Evolutionary conservation across 2,888 invertebrate genomes (phyloP).

Genomic region (Anoncus sp.): DNA sequence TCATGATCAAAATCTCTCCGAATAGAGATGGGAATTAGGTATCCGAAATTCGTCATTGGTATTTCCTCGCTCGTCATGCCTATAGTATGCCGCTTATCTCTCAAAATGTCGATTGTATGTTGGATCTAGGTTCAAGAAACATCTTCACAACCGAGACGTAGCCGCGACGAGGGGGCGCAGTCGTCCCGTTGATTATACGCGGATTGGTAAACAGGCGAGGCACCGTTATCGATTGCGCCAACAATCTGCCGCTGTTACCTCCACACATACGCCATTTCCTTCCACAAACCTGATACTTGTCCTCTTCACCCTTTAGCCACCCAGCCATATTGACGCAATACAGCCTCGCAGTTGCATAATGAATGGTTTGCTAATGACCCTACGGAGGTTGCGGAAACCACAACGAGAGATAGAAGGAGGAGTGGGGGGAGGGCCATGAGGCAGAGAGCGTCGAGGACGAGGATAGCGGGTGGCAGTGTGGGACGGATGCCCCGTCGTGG

Average conservation of each 20-base stretch:
- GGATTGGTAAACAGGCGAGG: conserved; percentile 75
- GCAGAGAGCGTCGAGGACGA: conserved; percentile 10
- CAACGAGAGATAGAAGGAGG: conserved; percentile 74
- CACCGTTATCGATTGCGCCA: conserved; percentile 81
- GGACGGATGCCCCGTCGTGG: conserved; percentile 47
- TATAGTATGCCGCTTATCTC: conserved; percentile 14
- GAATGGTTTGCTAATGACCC: conserved; percentile 81
- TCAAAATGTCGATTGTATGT: conserved; percentile 43
- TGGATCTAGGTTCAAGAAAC: conserved; percentile 59
- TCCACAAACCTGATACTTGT: conserved; percentile 40
- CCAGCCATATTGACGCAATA: conserved; percentile 79
- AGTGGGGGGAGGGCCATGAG: conserved; percentile 8
- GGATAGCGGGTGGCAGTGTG: conserved; percentile 57
- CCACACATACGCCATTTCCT: conserved; percentile 54
- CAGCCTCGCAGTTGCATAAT: conserved; percentile 80
- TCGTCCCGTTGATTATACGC: conserved; percentile 79
- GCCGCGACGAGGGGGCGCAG: conserved; percentile 66
- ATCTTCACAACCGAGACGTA: conserved; percentile 69
- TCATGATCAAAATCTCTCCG: conserved; percentile 35
- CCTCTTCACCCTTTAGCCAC: conserved; percentile 39
- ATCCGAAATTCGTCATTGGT: conserved; percentile 40
- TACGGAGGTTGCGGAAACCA: conserved; percentile 80
- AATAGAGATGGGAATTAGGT: conserved; percentile 25
- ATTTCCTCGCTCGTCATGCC: conserved; percentile 25
- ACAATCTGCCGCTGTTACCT: conserved; percentile 74